Evolutionary conservation across 2,888 invertebrate genomes (phyloP).

Genomic region (Leptinotarsa rubiginosa): DNA sequence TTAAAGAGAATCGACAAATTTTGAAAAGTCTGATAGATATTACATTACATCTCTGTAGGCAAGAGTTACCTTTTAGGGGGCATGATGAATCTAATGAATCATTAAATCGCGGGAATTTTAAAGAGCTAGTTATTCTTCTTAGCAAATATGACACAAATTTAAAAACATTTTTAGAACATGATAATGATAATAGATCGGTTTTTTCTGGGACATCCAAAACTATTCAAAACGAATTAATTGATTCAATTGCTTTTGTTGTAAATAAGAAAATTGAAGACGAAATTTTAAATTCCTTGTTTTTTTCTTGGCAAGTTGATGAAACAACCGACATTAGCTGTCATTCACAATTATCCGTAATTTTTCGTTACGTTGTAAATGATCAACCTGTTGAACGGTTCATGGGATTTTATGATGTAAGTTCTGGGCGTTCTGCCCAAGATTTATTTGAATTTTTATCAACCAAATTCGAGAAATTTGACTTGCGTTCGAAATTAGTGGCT

Average conservation of each 20-base stretch:
- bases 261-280: constrained; percentile 32
- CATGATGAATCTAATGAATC: constrained; percentile 31
- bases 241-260: constrained; percentile 29
- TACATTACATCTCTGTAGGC: constrained; percentile 20
- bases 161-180: constrained; percentile 1
- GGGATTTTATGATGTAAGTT: constrained; percentile 55
- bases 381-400: constrained; percentile 54
- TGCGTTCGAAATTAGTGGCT: too few species aligned
- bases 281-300: constrained; percentile 34
- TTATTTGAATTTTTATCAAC: constrained; percentile 49
- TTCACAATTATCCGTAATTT: constrained; percentile 51
- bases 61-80: constrained; percentile 30
- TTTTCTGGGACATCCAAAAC: constrained; percentile 39
- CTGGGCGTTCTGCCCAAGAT: constrained; percentile 41
- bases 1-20: constrained; percentile 22
- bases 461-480: constrained; percentile 33
- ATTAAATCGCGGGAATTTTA: constrained; percentile 34
- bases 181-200: constrained; percentile 24
- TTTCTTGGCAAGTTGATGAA: constrained; percentile 45
- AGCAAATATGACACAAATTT: constrained; percentile 10
- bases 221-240: constrained; percentile 43
- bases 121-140: constrained; percentile 44
- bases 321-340: constrained; percentile 47
- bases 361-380: constrained; percentile 51
- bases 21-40: constrained; percentile 28